These are phyloP conservation scores for Crocuta crocuta DNA, from an alignment of 2,113 vertebrate species.

Conservation along the genomic window DNA sequence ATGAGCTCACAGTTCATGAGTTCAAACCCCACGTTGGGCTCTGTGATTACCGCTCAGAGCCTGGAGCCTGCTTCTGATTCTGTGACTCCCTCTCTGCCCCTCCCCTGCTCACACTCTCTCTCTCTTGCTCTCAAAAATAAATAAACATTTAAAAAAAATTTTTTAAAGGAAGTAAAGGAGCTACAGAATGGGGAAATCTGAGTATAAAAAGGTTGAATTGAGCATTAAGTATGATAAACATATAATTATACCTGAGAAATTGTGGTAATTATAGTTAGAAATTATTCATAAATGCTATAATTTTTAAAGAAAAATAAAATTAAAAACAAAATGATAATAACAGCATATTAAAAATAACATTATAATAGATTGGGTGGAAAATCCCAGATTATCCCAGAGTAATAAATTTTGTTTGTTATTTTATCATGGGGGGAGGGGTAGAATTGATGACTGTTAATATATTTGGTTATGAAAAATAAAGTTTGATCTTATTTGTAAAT, in stretches of 20 bases:
- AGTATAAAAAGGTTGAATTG: background rate
- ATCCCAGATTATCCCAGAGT: background rate
- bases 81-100: too few relatives aligned
- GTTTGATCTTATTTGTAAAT: background rate
- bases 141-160: too few relatives aligned
- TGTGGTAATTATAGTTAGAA: background rate
- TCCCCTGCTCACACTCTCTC: too few relatives aligned
- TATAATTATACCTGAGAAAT: slow-evolving; percentile 52
- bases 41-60: too few relatives aligned
- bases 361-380: background rate
- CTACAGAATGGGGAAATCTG: slow-evolving; percentile 38
- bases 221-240: slow-evolving; percentile 50
- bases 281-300: slow-evolving; percentile 29
- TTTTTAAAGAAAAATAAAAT: slow-evolving; percentile 48
- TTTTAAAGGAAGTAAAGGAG: background rate
- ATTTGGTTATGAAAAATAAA: slow-evolving; percentile 33
- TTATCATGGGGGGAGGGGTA: background rate
- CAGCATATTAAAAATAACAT: slow-evolving; percentile 12
- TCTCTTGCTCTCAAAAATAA: too few relatives aligned
- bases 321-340: slow-evolving; percentile 26
- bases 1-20: too few relatives aligned
- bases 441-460: background rate
- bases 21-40: too few relatives aligned
- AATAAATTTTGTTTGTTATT: slow-evolving; percentile 18
- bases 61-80: too few relatives aligned